Evolutionary conservation across 2,888 invertebrate genomes (phyloP).

Genomic region (Helicoverpa assulta): DNA sequence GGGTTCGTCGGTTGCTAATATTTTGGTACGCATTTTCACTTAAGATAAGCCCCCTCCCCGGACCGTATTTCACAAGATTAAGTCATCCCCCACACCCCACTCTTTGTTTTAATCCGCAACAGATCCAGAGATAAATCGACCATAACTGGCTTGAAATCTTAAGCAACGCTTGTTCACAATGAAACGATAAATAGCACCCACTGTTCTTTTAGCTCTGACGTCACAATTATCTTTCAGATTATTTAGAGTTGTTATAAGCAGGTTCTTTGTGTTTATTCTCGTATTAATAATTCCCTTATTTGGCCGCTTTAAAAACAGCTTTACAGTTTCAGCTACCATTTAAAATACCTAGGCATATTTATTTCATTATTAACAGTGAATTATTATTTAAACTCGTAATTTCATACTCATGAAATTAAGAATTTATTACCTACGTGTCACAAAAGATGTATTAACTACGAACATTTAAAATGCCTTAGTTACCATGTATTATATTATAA

Average conservation of each 20-base stretch:
- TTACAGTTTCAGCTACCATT: not conserved
- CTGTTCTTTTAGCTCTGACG: conserved; percentile 35
- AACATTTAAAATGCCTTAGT: too few relatives aligned
- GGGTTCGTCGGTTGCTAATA: conserved; percentile 67
- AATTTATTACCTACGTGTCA: too few relatives aligned
- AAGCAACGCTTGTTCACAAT: conserved; percentile 56
- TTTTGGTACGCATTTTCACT: conserved; percentile 77
- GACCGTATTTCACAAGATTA: conserved; percentile 79
- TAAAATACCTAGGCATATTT: too few relatives aligned
- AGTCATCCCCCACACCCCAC: conserved; percentile 68
- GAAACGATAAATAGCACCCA: conserved; percentile 48
- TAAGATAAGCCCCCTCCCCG: conserved; percentile 73
- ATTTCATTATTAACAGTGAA: too few relatives aligned
- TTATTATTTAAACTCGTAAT: too few relatives aligned
- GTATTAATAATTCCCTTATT: not conserved
- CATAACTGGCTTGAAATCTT: conserved; percentile 64
- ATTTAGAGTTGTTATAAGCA: conserved; percentile 8
- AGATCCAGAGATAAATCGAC: conserved; percentile 75
- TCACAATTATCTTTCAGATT: conserved; percentile 21
- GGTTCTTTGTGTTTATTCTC: conserved; percentile 16
- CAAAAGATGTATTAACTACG: too few relatives aligned
- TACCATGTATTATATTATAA: too few relatives aligned
- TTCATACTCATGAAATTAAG: too few relatives aligned
- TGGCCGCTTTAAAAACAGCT: not conserved
- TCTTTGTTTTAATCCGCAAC: conserved; percentile 76